Percentiles rank a stretch among this genome's conserved stretches.
Conservation (phyloP, 2,797 vertebrate genomes). For the Cygnus olor region DNA sequence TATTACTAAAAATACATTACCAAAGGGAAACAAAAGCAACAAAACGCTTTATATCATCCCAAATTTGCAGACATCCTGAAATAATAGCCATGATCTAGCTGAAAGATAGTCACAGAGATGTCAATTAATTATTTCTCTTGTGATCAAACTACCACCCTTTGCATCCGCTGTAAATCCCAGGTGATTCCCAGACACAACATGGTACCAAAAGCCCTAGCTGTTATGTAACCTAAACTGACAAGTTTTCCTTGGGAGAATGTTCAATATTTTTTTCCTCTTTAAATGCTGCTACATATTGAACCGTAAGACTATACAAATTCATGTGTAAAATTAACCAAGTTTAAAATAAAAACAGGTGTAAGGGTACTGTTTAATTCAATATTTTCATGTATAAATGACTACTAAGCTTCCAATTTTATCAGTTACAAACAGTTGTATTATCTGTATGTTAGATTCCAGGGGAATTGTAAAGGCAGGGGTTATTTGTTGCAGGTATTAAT, state of each 20-base stretch:
- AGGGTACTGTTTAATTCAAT: not conserved
- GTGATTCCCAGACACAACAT: not conserved
- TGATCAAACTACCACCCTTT: not conserved
- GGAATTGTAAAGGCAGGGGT: not conserved
- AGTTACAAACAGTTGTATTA: not conserved
- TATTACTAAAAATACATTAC: conserved; percentile 44
- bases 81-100: conserved; percentile 9
- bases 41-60: not conserved
- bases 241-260: not conserved
- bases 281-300: not conserved
- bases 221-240: not conserved
- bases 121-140: conserved; percentile 18
- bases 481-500: not conserved
- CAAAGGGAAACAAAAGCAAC: conserved; percentile 19
- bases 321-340: not conserved
- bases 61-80: not conserved
- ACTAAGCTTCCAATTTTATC: not conserved
- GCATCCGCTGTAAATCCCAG: not conserved
- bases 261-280: not conserved
- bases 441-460: not conserved
- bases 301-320: not conserved
- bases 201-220: not conserved
- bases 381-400: not conserved
- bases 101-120: conserved; percentile 8
- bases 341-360: not conserved